Conservation (phyloP, 2,888 invertebrate genomes). For the Cryptocephalus moraei region DNA sequence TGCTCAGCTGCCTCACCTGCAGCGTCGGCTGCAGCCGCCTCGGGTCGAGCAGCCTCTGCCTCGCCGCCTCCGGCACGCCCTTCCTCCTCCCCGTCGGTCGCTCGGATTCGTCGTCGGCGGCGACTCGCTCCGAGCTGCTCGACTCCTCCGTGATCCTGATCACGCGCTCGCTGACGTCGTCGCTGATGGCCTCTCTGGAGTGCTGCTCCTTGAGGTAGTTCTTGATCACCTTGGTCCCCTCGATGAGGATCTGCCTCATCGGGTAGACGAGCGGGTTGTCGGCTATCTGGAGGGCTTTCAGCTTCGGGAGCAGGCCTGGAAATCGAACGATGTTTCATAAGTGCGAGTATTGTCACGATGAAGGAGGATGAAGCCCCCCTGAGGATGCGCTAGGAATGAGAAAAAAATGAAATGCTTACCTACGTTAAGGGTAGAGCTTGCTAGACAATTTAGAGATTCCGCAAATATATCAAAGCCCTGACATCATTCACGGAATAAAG, state of each 20-base stretch:
- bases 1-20: constrained; percentile 12
- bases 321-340: too few species aligned
- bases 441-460: too few species aligned
- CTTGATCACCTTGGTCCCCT: constrained; percentile 38
- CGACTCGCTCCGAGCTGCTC: constrained; percentile 3
- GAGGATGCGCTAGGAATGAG: too few species aligned
- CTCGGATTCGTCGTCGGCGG: neutral
- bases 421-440: too few species aligned
- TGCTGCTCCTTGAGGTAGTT: constrained; percentile 28
- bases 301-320: constrained; percentile 42
- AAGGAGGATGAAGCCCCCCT: too few species aligned
- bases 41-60: constrained; percentile 5
- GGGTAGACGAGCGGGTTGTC: constrained; percentile 55
- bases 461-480: too few species aligned
- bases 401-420: too few species aligned
- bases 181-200: constrained; percentile 11
- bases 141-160: constrained; percentile 1
- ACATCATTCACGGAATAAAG: too few species aligned
- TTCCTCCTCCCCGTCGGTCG: neutral
- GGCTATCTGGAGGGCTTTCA: constrained; percentile 51
- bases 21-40: constrained; percentile 10
- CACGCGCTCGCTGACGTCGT: constrained; percentile 2
- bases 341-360: too few species aligned
- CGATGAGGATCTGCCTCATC: constrained; percentile 41
- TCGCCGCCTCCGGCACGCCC: constrained; percentile 1